Evolutionary conservation across 2,113 vertebrate genomes (phyloP), one percentile per base, ranked within the genome.

Genomic region (Phyllostomus discolor): DNA sequence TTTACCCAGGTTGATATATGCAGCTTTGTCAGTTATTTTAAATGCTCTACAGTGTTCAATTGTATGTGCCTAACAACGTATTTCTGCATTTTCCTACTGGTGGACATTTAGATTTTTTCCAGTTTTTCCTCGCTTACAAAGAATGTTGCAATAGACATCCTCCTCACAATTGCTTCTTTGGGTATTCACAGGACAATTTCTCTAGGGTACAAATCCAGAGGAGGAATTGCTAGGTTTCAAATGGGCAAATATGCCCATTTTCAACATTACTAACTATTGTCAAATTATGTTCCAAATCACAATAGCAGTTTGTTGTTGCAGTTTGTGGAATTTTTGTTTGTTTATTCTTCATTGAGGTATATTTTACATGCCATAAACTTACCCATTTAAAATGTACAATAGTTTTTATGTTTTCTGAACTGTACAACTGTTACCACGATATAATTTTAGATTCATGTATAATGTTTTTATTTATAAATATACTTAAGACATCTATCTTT

Each of bases 401-500:
- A 48, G 50, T 28, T 95, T 87, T 69, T 66, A 41, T 48, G 67
- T 92, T 75, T 92, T 33, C 9, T 69, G 64, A 90, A 54, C 54
- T 88, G 26, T 73, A 31, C 52, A 88, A 48, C 31, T 24, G 81
- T 26, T 26, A 38, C 10, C n/a, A 15, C 20, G 54, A 48, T 2
- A 35, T 73, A 82, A 97, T 82, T 81, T 78, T 62, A 86, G 86
- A 78, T 79, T 73, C 24, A 46, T 59, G 54, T 52, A 46, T 31
- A 31, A 70, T 73, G 16, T 72, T 93, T 86, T 91, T 78, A 86
- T 73, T 94, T 84, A 83, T 72, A 70, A 80, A 59, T 35, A 93
- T 48, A 73, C 54, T 82, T 43, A 67, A 73, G 85, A 69, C 43
- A 76, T 81, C 52, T 72, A 66, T 81, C 54, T 72, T n/a, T 38